These are phyloP conservation scores for Andrena dorsata DNA, from an alignment of 2,888 invertebrate genomes.

Conservation along the genomic window DNA sequence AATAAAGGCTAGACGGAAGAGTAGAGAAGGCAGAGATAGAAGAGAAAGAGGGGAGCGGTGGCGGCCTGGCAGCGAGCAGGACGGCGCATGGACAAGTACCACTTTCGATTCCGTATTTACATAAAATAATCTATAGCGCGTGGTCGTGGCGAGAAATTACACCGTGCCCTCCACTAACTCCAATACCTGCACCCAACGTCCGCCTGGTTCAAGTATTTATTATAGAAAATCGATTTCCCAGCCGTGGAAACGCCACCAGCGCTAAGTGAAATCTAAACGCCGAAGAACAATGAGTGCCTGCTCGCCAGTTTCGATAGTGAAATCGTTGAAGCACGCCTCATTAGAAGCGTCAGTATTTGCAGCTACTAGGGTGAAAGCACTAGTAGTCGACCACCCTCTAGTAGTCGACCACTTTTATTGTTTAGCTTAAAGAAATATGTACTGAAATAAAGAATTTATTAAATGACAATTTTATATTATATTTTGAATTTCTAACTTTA, in stretches of 20 bases:
- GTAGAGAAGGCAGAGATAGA: slow-evolving; percentile 26
- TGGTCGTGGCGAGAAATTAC: slow-evolving; percentile 72
- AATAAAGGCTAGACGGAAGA: slow-evolving; percentile 68
- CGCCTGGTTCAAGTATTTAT: slow-evolving; percentile 65
- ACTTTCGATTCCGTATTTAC: slow-evolving; percentile 76
- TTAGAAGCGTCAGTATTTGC: too few relatives aligned
- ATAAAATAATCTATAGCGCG: slow-evolving; percentile 74
- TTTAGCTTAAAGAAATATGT: too few relatives aligned
- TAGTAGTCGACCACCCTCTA: too few relatives aligned
- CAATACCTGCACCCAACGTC: slow-evolving; percentile 50
- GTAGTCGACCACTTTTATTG: too few relatives aligned
- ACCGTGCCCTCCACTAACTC: slow-evolving; percentile 54
- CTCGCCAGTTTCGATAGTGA: neutral
- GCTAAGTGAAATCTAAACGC: slow-evolving; percentile 28
- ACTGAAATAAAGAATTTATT: too few relatives aligned
- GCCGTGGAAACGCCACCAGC: slow-evolving; percentile 1
- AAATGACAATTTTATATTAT: too few relatives aligned
- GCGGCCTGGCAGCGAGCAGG: slow-evolving; percentile 23
- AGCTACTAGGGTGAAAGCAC: too few relatives aligned
- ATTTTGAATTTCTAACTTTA: too few relatives aligned
- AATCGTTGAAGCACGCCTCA: neutral
- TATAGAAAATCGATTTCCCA: slow-evolving; percentile 68
- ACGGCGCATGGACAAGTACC: slow-evolving; percentile 63
- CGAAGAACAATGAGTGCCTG: slow-evolving; percentile 16
- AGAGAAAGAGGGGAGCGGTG: slow-evolving; percentile 24